Percentiles rank a stretch among this genome's conserved stretches.
Conservation (phyloP, 2,888 invertebrate species). For the Perdita meconis region DNA sequence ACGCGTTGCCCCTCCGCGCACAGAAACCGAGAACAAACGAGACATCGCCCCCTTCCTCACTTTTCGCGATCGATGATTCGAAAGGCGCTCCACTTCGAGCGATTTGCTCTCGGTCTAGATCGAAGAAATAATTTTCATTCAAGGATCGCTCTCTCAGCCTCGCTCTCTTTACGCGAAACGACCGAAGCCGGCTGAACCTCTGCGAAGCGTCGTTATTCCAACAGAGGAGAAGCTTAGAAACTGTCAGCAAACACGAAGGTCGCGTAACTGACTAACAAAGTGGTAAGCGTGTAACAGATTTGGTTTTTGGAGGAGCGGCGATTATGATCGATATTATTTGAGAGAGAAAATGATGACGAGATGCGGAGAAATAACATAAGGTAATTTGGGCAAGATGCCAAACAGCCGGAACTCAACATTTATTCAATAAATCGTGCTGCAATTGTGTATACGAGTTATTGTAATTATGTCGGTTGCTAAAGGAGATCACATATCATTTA, state of each 20-base stretch:
- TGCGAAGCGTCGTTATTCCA: constrained; percentile 1
- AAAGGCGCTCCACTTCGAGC: constrained; percentile 64
- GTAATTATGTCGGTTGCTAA: too few species aligned
- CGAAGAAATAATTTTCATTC: constrained; percentile 76
- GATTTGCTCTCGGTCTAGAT: constrained; percentile 69
- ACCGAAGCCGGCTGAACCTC: constrained; percentile 37
- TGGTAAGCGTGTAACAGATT: too few species aligned
- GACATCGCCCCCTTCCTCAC: constrained; percentile 19
- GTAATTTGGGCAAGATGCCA: too few species aligned
- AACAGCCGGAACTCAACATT: too few species aligned
- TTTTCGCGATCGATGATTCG: constrained; percentile 56
- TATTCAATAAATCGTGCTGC: too few species aligned
- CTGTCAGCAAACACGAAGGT: neutral
- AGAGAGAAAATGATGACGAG: too few species aligned
- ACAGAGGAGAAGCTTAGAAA: neutral
- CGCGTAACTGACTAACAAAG: too few species aligned
- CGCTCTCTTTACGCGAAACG: constrained; percentile 64
- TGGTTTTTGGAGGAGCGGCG: too few species aligned
- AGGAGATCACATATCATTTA: too few species aligned
- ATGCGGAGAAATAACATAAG: too few species aligned
- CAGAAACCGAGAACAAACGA: constrained; percentile 48
- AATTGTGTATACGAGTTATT: too few species aligned
- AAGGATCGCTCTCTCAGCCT: constrained; percentile 76
- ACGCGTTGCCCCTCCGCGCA: constrained; percentile 41
- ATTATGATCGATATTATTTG: too few species aligned